Evolutionary conservation across 2,797 vertebrate genomes (phyloP).

Genomic region (Dallia pectoralis): DNA sequence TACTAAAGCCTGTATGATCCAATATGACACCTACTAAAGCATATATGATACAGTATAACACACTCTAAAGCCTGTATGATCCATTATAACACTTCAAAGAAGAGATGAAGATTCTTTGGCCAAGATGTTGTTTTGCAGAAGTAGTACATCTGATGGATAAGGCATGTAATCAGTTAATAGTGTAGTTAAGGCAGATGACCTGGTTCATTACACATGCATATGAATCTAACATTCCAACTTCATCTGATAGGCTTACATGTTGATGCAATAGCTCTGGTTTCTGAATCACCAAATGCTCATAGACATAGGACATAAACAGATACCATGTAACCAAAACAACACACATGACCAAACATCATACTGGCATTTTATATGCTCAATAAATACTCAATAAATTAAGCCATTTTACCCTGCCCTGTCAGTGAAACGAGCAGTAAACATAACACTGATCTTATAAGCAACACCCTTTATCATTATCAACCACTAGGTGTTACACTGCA

Average conservation of each 20-base stretch:
- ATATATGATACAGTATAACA: background rate
- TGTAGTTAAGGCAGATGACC: constrained; percentile 53
- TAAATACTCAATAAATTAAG: constrained; percentile 56
- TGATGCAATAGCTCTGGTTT: background rate
- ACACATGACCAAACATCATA: constrained; percentile 16
- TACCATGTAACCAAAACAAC: constrained; percentile 8
- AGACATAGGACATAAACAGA: background rate
- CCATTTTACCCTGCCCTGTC: constrained; percentile 21
- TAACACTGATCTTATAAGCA: constrained; percentile 19
- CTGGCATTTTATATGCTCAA: constrained; percentile 25
- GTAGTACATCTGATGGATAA: constrained; percentile 37
- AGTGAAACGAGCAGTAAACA: constrained; percentile 25
- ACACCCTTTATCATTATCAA: constrained; percentile 26
- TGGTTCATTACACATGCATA: constrained; percentile 21
- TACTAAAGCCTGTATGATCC: constrained; percentile 18
- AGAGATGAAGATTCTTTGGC: constrained; percentile 57
- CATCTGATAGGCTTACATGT: constrained; percentile 21
- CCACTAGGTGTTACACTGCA: background rate
- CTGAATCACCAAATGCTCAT: constrained; percentile 15
- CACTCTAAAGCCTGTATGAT: background rate
- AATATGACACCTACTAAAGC: constrained; percentile 6
- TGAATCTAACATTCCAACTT: constrained; percentile 12
- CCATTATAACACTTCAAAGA: constrained; percentile 5
- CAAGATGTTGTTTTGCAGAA: constrained; percentile 47
- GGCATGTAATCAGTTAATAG: constrained; percentile 42